These are phyloP conservation scores for Operophtera brumata DNA, from an alignment of 2,888 invertebrate species.

Conservation along the genomic window DNA sequence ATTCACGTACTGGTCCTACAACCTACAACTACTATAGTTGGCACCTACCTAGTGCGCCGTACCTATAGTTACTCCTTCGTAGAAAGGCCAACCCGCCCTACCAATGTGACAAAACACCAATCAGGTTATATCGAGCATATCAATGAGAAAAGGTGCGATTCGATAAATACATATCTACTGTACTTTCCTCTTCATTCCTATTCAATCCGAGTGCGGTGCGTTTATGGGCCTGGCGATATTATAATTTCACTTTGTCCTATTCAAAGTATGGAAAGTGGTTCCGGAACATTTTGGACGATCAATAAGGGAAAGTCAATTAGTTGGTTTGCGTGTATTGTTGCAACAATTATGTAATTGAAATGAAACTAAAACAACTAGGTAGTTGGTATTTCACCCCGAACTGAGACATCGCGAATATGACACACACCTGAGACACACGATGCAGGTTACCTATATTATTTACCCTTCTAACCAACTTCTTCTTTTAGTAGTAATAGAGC, in stretches of 20 bases:
- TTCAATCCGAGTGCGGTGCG: constrained; percentile 48
- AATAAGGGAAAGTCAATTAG: constrained; percentile 71
- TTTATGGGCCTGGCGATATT: constrained; percentile 60
- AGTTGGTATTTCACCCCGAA: no score
- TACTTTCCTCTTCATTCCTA: constrained; percentile 70
- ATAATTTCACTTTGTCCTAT: constrained; percentile 77
- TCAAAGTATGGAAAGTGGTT: constrained; percentile 75
- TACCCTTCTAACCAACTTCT: no score
- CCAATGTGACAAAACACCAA: constrained; percentile 41
- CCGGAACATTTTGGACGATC: constrained; percentile 72
- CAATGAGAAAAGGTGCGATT: constrained; percentile 41
- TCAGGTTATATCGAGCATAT: constrained; percentile 37
- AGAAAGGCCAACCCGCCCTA: constrained; percentile 16
- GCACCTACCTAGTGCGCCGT: background rate
- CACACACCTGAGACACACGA: no score
- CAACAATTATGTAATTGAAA: background rate
- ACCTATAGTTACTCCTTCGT: constrained; percentile 1
- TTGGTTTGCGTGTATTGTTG: constrained; percentile 40
- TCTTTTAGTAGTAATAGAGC: no score
- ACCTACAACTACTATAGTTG: background rate
- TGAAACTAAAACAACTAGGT: no score
- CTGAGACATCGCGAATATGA: no score
- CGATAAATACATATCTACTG: constrained; percentile 73
- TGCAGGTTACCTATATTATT: no score
- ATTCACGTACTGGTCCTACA: no score